Percentiles rank a stretch among this genome's conserved stretches.
Conservation (phyloP, 2,888 invertebrate species). For the Noctua janthina region DNA sequence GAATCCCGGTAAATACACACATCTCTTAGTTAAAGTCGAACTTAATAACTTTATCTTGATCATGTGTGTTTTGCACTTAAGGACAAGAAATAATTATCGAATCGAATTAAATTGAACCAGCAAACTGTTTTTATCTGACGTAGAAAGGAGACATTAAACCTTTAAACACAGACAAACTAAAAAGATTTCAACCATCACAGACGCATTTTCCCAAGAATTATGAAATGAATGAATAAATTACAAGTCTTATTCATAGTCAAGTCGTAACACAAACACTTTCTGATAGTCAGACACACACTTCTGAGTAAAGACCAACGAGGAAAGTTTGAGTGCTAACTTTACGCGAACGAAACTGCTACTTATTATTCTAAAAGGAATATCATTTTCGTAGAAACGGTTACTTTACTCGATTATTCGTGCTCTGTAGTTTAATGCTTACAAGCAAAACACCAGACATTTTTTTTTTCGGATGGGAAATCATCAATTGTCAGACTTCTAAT, state of each 20-base stretch:
- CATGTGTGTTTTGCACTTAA: slow-evolving; percentile 1
- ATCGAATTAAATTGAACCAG: not conserved
- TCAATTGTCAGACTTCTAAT: too few species aligned
- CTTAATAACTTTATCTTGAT: slow-evolving; percentile 5
- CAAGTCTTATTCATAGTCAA: slow-evolving; percentile 38
- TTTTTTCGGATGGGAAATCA: too few species aligned
- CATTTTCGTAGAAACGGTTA: slow-evolving; percentile 38
- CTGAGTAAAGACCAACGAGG: slow-evolving; percentile 46
- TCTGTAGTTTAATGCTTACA: slow-evolving; percentile 22
- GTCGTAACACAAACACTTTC: slow-evolving; percentile 49
- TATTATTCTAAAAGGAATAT: slow-evolving; percentile 47
- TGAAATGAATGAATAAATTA: slow-evolving; percentile 49
- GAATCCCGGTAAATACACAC: slow-evolving; percentile 36
- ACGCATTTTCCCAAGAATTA: slow-evolving; percentile 19
- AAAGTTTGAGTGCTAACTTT: slow-evolving; percentile 47
- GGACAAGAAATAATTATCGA: not conserved
- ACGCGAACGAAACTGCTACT: slow-evolving; percentile 43
- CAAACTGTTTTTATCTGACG: not conserved
- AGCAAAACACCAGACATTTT: not conserved
- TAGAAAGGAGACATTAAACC: not conserved
- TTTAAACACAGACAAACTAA: not conserved
- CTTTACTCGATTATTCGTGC: slow-evolving; percentile 39
- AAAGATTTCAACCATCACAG: slow-evolving; percentile 4
- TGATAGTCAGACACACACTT: slow-evolving; percentile 53
- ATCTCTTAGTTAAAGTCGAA: slow-evolving; percentile 4